These are phyloP conservation scores for Pheosia tremula DNA, from an alignment of 2,888 invertebrate species.

Conservation along the genomic window DNA sequence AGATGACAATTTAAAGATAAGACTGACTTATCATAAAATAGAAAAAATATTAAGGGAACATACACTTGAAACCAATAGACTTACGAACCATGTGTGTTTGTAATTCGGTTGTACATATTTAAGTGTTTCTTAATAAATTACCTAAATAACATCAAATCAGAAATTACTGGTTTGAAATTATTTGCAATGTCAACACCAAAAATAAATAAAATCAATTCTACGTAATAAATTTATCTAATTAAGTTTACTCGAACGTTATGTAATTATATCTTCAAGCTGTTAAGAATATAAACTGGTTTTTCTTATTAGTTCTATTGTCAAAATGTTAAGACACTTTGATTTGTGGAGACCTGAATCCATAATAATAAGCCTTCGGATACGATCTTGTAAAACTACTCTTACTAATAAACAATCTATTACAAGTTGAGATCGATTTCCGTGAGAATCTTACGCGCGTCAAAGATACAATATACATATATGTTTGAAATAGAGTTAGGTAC, in stretches of 20 bases:
- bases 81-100: neutral
- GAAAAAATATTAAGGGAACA: neutral
- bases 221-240: neutral
- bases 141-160: neutral
- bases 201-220: neutral
- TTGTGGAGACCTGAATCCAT: slow-evolving; percentile 7
- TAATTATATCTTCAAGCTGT: neutral
- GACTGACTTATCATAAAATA: neutral
- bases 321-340: slow-evolving; percentile 6
- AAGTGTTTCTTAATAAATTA: neutral
- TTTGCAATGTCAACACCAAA: neutral
- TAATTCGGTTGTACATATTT: neutral
- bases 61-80: neutral
- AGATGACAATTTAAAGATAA: neutral
- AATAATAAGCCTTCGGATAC: neutral
- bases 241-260: slow-evolving; percentile 1
- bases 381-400: slow-evolving; percentile 3
- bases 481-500: no score
- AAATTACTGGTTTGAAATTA: neutral
- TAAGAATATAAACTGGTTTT: neutral
- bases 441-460: no score
- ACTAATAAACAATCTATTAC: neutral
- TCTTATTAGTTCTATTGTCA: neutral
- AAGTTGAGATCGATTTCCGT: neutral
- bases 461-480: no score